Conservation (phyloP, 92 coral and sea anemone species). For the Parazoanthus swiftii region DNA sequence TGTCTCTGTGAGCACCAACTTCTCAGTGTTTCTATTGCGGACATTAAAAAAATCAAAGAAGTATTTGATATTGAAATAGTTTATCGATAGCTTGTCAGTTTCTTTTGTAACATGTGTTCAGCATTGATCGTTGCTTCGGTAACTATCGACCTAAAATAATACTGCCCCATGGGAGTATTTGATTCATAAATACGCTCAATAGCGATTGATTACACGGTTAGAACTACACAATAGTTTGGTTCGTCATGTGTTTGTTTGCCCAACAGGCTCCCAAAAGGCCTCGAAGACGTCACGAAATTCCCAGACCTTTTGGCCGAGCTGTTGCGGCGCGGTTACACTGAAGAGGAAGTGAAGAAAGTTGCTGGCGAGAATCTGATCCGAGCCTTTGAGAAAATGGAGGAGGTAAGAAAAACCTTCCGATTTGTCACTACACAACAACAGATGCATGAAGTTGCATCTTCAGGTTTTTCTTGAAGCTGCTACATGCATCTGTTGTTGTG, state of each 20-base stretch:
- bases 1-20: no score
- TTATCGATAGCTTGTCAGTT: no score
- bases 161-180: no score
- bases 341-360: slow-evolving; percentile 63
- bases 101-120: no score
- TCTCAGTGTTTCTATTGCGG: no score
- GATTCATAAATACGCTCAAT: neutral
- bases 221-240: neutral
- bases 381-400: slow-evolving; percentile 67
- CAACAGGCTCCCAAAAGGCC: slow-evolving; percentile 60
- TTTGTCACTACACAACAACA: neutral
- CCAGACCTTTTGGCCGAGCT: slow-evolving; percentile 77
- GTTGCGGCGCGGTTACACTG: slow-evolving; percentile 63
- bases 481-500: neutral
- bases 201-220: neutral
- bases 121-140: no score
- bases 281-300: slow-evolving; percentile 68
- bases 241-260: neutral
- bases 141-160: no score
- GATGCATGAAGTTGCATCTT: no score
- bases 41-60: no score
- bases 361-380: slow-evolving; percentile 74
- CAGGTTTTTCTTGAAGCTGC: neutral
- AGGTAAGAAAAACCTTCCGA: slow-evolving; percentile 39
- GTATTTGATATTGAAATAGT: no score